phyloP scores from a whole-genome alignment of 2,888 invertebrate genomes.

The Eupithecia exiguata region DNA sequence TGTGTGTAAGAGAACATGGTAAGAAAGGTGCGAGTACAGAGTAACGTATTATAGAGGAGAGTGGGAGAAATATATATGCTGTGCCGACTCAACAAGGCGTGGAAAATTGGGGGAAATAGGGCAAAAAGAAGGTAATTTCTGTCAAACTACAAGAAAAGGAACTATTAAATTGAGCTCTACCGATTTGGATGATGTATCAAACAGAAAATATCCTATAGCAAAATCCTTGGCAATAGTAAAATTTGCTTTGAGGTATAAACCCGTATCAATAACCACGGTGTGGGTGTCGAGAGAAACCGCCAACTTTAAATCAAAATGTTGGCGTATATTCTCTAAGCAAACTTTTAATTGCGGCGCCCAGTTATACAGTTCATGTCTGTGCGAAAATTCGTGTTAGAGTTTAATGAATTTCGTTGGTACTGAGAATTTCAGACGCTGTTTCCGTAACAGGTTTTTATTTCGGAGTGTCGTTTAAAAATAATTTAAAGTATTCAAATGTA shows the following conservation, averaged over 20 bases:
- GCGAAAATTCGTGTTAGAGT: slow-evolving; percentile 73
- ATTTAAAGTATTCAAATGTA: background rate
- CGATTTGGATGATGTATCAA: background rate
- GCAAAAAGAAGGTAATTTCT: background rate
- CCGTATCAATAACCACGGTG: slow-evolving; percentile 34
- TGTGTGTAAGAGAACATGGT: background rate
- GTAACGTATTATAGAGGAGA: background rate
- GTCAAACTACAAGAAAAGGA: background rate
- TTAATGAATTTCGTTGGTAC: slow-evolving; percentile 71
- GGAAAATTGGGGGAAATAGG: background rate
- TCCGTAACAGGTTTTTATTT: slow-evolving; percentile 44
- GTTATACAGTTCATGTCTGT: slow-evolving; percentile 70
- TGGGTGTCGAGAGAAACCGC: slow-evolving; percentile 60
- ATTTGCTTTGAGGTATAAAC: slow-evolving; percentile 49
- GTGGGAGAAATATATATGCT: background rate
- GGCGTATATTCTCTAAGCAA: slow-evolving; percentile 70
- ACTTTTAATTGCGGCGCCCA: slow-evolving; percentile 80
- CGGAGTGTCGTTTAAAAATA: background rate
- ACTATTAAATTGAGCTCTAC: slow-evolving; percentile 3
- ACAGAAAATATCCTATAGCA: background rate
- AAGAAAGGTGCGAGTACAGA: background rate
- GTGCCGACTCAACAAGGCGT: background rate
- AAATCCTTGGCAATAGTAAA: slow-evolving; percentile 29
- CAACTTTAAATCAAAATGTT: slow-evolving; percentile 80
- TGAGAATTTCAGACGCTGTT: slow-evolving; percentile 60